phyloP scores from a whole-genome alignment of 2,797 vertebrate genomes.

The Euthynnus affinis region DNA sequence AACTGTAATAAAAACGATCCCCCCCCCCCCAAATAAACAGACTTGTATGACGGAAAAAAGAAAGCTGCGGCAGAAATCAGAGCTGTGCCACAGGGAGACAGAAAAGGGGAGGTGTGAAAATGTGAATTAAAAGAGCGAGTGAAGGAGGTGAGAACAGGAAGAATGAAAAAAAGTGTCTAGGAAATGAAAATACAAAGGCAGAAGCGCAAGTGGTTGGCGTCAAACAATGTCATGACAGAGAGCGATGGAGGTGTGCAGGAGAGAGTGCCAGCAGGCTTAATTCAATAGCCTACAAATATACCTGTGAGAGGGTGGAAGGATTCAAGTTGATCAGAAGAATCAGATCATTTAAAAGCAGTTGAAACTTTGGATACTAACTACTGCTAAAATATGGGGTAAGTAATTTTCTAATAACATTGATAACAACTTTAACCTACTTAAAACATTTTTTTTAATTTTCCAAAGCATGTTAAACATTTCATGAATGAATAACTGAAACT shows the following conservation, averaged over 20 bases:
- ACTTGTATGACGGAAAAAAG: not conserved
- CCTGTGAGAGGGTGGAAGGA: not conserved
- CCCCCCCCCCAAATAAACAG: not conserved
- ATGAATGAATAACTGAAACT: not conserved
- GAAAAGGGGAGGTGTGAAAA: conserved; percentile 29
- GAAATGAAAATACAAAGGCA: conserved; percentile 68
- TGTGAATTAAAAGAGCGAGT: conserved; percentile 22
- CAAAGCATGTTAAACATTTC: not conserved
- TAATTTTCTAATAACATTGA: not conserved
- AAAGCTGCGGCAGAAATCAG: conserved; percentile 37
- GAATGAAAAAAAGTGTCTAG: conserved; percentile 58
- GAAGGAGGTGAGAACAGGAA: conserved; percentile 64
- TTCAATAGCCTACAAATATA: not conserved
- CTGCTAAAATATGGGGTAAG: conserved; percentile 69
- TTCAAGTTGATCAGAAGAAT: conserved; percentile 12
- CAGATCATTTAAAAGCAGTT: not conserved
- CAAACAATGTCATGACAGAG: conserved; percentile 28
- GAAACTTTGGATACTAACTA: conserved; percentile 2
- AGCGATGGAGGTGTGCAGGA: conserved; percentile 19
- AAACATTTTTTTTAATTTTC: not conserved
- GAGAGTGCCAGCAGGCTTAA: conserved; percentile 1
- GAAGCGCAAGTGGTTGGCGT: conserved; percentile 56
- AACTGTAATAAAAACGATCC: not conserved
- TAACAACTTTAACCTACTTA: not conserved
- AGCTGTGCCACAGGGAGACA: not conserved